Evolutionary conservation across 2,888 invertebrate genomes (phyloP).

Genomic region (Sinotaia quadrata): DNA sequence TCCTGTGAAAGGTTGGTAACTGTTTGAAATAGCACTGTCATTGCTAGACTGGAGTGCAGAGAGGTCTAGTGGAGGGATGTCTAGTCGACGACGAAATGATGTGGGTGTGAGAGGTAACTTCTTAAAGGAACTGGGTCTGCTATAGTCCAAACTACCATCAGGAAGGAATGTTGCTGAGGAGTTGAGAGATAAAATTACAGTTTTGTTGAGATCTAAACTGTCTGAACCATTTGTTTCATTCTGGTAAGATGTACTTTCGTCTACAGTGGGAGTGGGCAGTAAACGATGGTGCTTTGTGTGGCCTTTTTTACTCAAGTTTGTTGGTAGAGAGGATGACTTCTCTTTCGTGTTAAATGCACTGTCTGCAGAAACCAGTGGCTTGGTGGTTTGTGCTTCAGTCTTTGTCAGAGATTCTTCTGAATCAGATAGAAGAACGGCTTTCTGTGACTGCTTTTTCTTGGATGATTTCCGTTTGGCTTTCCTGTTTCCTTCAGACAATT

Average conservation of each 20-base stretch:
- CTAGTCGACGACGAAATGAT: slow-evolving; percentile 7
- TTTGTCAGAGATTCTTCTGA: slow-evolving; percentile 57
- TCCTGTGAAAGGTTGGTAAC: slow-evolving; percentile 54
- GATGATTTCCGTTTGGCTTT: slow-evolving; percentile 8
- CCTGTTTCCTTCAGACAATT: too few relatives aligned
- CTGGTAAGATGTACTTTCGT: too few relatives aligned
- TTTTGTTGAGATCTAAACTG: slow-evolving; percentile 53
- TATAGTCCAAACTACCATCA: slow-evolving; percentile 56
- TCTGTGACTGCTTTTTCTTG: slow-evolving; percentile 16
- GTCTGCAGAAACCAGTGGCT: too few relatives aligned
- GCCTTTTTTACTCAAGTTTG: too few relatives aligned
- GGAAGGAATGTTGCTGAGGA: slow-evolving; percentile 46
- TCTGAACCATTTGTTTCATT: too few relatives aligned
- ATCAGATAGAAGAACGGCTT: slow-evolving; percentile 52
- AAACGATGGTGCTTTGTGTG: too few relatives aligned
- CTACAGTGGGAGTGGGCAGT: too few relatives aligned
- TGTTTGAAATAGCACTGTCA: slow-evolving; percentile 49
- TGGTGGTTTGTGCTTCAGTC: too few relatives aligned
- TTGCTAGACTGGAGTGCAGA: slow-evolving; percentile 52
- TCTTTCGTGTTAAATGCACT: too few relatives aligned
- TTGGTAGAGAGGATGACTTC: too few relatives aligned
- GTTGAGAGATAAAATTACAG: slow-evolving; percentile 55
- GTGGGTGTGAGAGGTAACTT: slow-evolving; percentile 58
- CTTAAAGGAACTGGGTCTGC: slow-evolving; percentile 35
- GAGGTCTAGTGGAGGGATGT: slow-evolving; percentile 63